Evolutionary conservation across 2,888 invertebrate species (phyloP), one percentile per base, ranked within the genome.

Genomic region (Hypselothyrea guttata): DNA sequence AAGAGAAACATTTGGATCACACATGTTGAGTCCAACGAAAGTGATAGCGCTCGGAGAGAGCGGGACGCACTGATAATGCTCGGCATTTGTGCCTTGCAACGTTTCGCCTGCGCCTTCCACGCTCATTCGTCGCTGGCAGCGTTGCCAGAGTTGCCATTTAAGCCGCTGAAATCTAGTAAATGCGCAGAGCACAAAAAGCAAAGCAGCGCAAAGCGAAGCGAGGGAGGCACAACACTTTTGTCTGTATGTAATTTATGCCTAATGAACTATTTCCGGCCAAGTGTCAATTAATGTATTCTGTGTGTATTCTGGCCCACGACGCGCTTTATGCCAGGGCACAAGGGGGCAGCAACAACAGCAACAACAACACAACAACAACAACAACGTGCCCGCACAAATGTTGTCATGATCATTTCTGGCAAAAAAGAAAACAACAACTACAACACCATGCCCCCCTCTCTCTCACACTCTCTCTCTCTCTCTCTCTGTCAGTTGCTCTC

Each of bases 191-290:
- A 30, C 73, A 75, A 59, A 65, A 33, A 22, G 37, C 22, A 12
- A n/a, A 3, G 30, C 15, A 4, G 45, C 7, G 34, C 7, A 13
- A 8, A 66, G 16, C 28, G n/a, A 33, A 42, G 51, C 38, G 33
- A 37, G 45, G 27, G 30, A 47, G 45, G 47, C 37, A 54, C 59
- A 57, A 64, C 64, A 75, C 78, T 84, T 75, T 86, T 86, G 82
- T 86, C 84, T 84, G 78, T 77, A 76, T 64, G 85, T 86, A 85
- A 85, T 82, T 85, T 82, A 82, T 82, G 81, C 81, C 86, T 82
- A 82, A 82, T 82, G 81, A 82, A 82, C 86, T 86, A 86, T 82
- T 82, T 82, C 81, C 81, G 81, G 85, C 81, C 86, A 82, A 82
- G 81, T 82, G 81, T 82, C 81, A 82, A 82, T 82, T 82, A 82